Evolutionary conservation across 2,888 invertebrate species (phyloP).

Genomic region (Leptopilina myrica): DNA sequence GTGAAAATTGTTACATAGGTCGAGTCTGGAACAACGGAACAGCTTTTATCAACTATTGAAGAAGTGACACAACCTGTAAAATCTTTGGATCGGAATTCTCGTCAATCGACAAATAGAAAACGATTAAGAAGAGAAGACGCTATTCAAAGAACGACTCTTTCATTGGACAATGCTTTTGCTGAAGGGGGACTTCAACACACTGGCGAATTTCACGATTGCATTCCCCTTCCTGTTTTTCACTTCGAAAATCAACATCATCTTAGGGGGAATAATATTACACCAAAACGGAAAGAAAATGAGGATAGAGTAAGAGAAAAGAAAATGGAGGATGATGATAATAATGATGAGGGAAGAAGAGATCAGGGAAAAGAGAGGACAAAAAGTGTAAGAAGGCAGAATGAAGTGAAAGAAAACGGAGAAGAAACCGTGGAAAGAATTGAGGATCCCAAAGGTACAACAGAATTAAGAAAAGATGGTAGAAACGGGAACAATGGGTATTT

Average conservation of each 20-base stretch:
- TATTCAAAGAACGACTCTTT: slow-evolving; percentile 62
- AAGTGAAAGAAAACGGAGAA: slow-evolving; percentile 43
- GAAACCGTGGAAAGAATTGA: slow-evolving; percentile 38
- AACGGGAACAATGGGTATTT: too few species aligned
- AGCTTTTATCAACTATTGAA: slow-evolving; percentile 45
- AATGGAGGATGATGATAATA: not conserved
- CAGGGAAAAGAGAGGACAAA: not conserved
- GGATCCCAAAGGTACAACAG: too few species aligned
- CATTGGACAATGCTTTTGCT: slow-evolving; percentile 60
- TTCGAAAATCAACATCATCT: not conserved
- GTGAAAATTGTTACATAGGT: slow-evolving; percentile 49
- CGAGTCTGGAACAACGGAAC: slow-evolving; percentile 43
- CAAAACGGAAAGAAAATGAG: not conserved
- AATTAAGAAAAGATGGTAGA: too few species aligned
- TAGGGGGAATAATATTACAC: not conserved
- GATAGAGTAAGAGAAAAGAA: not conserved
- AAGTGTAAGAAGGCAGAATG: slow-evolving; percentile 33
- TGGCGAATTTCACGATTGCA: slow-evolving; percentile 75
- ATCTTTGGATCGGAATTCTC: slow-evolving; percentile 61
- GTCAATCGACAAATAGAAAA: slow-evolving; percentile 62
- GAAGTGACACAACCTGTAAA: slow-evolving; percentile 56
- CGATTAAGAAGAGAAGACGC: slow-evolving; percentile 67
- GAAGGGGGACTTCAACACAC: slow-evolving; percentile 67
- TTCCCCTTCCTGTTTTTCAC: slow-evolving; percentile 67
- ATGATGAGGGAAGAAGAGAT: not conserved